Percentiles rank a stretch among this genome's conserved stretches.
Conservation (phyloP, 2,113 vertebrate species). For the Gnathonemus longibarbis region DNA sequence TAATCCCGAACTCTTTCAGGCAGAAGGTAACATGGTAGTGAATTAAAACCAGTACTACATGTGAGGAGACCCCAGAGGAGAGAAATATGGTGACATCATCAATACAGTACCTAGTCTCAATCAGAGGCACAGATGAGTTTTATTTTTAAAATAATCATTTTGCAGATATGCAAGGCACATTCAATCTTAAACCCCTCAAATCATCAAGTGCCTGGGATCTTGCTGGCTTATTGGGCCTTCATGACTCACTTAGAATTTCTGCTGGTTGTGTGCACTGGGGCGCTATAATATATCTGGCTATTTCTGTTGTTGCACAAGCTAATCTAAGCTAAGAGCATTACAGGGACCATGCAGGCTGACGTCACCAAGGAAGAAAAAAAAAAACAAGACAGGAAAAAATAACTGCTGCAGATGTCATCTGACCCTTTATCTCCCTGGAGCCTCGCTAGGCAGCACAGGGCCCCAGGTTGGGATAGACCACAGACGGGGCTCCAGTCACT, state of each 20-base stretch:
- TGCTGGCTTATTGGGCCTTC: not conserved
- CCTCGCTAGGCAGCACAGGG: not conserved
- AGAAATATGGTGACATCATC: not conserved
- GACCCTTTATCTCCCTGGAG: not conserved
- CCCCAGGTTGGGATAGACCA: not conserved
- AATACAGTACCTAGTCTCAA: no score
- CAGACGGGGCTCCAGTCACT: not conserved
- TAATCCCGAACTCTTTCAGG: no score
- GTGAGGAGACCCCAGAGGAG: not conserved
- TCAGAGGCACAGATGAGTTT: no score
- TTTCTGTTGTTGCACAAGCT: not conserved
- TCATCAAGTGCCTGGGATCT: not conserved
- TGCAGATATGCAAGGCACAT: not conserved
- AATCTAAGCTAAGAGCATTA: not conserved
- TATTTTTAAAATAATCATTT: no score
- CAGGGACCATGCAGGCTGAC: not conserved
- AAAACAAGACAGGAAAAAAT: not conserved
- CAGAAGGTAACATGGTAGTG: no score
- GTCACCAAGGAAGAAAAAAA: not conserved
- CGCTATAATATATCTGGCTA: not conserved
- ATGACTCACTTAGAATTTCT: not conserved
- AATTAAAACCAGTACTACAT: not conserved
- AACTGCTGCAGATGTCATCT: not conserved
- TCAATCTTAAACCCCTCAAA: not conserved
- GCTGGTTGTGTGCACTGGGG: not conserved